Evolutionary conservation across 2,888 invertebrate species (phyloP), one percentile per base, ranked within the genome.

Genomic region (Papilio demoleus): DNA sequence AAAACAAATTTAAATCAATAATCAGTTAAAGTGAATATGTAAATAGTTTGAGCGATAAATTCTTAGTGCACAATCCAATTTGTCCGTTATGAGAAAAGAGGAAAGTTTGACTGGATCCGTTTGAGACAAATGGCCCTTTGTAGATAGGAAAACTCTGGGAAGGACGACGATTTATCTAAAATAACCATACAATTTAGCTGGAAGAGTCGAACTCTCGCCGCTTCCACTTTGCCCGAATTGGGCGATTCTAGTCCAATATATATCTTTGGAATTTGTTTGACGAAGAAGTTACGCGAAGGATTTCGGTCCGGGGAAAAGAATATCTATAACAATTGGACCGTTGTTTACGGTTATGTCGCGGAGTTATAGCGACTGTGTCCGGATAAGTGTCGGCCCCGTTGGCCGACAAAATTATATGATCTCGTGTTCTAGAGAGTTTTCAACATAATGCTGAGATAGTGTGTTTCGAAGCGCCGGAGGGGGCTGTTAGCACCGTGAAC

Each of bases 151-250:
- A 87, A 88, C 82, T 85, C 83, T 82, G 82, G 83, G 81, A 86
- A 86, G 85, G 84, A 85, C 82, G 84, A 81, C 86, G 84, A 92
- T 92, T 90, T 90, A 89, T 91, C 88, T 88, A 84, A 89, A 90
- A 92, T 88, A 90, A 88, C 88, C 87, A 87, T 88, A 88, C 88
- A 88, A 88, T 89, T 88, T 88, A 83, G 84, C 84, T 79, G 79
- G 83, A 85, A 84, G 85, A 77, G 87, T 90, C 88, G 88, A 91
- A 90, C 82, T 88, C 85, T 86, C 84, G 84, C 84, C 87, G 86
- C 82, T 84, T 81, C 85, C 87, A 90, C 89, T 91, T 89, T 88
- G 83, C 84, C 84, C 81, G 88, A 91, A 92, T 91, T 90, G 90
- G 88, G 89, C 87, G 85, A 88, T 87, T 88, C 84, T 85, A 83